Percentiles rank a stretch among this genome's conserved stretches.
phyloP scores from a whole-genome alignment of 1,140 invertebrate genomes.

The Prorops nasuta region DNA sequence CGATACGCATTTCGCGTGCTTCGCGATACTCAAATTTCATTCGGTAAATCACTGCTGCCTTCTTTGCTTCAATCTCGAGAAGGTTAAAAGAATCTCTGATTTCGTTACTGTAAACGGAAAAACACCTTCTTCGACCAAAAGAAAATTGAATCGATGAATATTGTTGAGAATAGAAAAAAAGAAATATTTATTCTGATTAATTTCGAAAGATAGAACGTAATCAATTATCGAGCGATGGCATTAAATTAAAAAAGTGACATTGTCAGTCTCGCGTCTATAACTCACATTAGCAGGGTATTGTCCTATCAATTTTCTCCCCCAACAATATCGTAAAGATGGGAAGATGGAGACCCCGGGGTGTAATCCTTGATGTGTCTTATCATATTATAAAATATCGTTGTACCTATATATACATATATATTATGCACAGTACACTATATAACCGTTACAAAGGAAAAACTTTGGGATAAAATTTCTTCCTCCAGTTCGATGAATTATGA shows the following conservation, averaged over 20 bases:
- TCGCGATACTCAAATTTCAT: slow-evolving; percentile 35
- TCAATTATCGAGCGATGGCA: slow-evolving; percentile 12
- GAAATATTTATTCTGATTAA: too few relatives aligned
- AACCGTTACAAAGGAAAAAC: too few relatives aligned
- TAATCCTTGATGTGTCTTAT: slow-evolving; percentile 21
- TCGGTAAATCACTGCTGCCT: slow-evolving; percentile 26
- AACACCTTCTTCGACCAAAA: too few relatives aligned
- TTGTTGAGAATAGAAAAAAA: too few relatives aligned
- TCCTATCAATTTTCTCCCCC: slow-evolving; percentile 25
- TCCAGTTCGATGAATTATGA: too few relatives aligned
- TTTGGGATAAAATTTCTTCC: too few relatives aligned
- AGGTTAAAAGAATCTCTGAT: slow-evolving; percentile 7
- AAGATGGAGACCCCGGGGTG: slow-evolving; percentile 4
- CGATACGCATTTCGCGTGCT: slow-evolving; percentile 37
- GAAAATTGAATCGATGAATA: too few relatives aligned
- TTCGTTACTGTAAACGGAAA: too few relatives aligned
- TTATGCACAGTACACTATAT: too few relatives aligned
- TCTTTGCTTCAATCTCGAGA: slow-evolving; percentile 17
- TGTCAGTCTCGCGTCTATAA: slow-evolving; percentile 14
- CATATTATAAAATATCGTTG: slow-evolving; percentile 32
- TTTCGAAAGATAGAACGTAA: slow-evolving; percentile 6
- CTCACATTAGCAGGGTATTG: slow-evolving; percentile 17
- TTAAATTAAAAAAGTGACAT: slow-evolving; percentile 13
- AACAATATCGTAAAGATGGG: slow-evolving; percentile 17
- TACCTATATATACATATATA: too few relatives aligned